These are phyloP conservation scores for Zapornia atra DNA, from an alignment of 2,113 vertebrate genomes.

Conservation along the genomic window DNA sequence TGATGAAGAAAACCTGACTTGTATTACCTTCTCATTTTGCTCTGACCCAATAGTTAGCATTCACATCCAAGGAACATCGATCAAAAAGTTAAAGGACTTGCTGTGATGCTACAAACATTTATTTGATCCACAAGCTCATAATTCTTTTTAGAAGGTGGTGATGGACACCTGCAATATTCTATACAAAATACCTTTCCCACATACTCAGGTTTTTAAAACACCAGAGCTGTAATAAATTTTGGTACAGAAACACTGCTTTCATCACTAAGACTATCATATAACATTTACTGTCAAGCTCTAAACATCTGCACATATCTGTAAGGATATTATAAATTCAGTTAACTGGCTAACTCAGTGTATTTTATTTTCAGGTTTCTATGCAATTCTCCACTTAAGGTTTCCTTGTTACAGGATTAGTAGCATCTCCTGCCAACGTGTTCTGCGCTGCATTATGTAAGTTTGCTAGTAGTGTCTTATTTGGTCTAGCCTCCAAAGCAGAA, in stretches of 20 bases:
- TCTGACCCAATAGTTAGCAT: neutral
- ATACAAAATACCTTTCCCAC: neutral
- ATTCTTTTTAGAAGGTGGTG: neutral
- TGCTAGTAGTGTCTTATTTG: neutral
- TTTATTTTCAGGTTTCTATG: neutral
- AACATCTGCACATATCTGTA: neutral
- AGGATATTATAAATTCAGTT: neutral
- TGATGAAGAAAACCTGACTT: neutral
- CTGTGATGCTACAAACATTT: neutral
- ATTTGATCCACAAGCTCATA: neutral
- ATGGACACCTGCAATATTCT: neutral
- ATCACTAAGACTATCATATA: neutral
- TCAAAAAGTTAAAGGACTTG: neutral
- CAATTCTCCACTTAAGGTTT: neutral
- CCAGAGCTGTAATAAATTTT: neutral
- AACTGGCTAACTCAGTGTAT: fast-evolving
- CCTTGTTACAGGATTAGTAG: neutral
- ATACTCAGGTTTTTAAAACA: neutral
- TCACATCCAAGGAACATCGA: neutral
- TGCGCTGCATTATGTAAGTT: neutral
- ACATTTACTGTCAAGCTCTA: neutral
- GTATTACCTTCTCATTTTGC: neutral
- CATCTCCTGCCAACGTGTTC: neutral
- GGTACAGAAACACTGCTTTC: neutral
- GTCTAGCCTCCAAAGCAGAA: neutral